These are phyloP conservation scores for Peromyscus californicus DNA, from an alignment of 2,113 vertebrate species.

Conservation along the genomic window DNA sequence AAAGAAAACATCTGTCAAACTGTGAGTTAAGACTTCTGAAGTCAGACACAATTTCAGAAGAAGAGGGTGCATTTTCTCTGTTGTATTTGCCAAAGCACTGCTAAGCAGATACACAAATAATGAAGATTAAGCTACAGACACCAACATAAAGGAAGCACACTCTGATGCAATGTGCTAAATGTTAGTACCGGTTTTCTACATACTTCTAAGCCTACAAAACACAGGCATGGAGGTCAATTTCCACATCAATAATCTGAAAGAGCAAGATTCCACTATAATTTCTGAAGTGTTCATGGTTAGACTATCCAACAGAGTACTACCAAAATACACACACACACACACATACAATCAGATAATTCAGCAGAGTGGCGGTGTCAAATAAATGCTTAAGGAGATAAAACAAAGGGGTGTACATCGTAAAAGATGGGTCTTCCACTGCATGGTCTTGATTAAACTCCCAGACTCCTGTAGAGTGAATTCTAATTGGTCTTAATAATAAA, in stretches of 20 bases:
- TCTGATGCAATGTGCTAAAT: not conserved
- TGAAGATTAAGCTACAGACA: slow-evolving; percentile 57
- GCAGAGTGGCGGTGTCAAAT: not conserved
- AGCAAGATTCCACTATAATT: not conserved
- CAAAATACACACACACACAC: not conserved
- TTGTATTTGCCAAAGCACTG: slow-evolving; percentile 28
- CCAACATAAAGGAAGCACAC: slow-evolving; percentile 46
- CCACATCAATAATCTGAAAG: slow-evolving; percentile 6
- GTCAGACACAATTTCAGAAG: slow-evolving; percentile 40
- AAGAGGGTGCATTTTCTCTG: not conserved
- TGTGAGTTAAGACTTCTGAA: slow-evolving; percentile 55
- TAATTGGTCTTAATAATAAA: no score
- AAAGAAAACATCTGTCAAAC: slow-evolving; percentile 48
- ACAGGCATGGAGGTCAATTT: not conserved
- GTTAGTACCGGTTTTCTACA: slow-evolving; percentile 48
- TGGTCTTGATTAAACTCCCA: not conserved
- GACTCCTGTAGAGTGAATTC: not conserved
- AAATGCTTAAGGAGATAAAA: not conserved
- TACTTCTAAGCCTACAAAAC: not conserved
- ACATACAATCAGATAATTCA: not conserved
- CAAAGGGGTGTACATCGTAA: not conserved
- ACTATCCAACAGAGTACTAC: not conserved
- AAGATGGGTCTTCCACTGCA: not conserved
- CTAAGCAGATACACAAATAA: slow-evolving; percentile 62
- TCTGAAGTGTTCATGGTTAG: not conserved